Percentiles rank a stretch among this genome's conserved stretches.
phyloP scores from a whole-genome alignment of 2,888 invertebrate genomes.

The Troides oblongomaculatus region DNA sequence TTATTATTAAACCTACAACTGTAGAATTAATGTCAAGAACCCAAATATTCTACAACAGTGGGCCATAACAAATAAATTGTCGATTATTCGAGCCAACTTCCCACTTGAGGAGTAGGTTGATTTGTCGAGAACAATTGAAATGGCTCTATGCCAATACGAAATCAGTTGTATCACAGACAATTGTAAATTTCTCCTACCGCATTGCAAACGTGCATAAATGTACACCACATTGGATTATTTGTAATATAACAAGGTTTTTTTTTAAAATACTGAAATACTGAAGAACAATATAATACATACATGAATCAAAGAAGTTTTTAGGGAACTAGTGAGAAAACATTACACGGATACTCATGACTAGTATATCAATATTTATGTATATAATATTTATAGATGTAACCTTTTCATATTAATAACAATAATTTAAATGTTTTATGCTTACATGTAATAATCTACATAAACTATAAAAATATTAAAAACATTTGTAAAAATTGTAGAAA shows the following conservation, averaged over 20 bases:
- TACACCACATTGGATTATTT: neutral
- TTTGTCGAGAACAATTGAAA: constrained; percentile 28
- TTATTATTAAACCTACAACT: neutral
- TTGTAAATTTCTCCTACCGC: constrained; percentile 3
- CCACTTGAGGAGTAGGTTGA: constrained; percentile 15
- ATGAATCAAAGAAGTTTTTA: no score
- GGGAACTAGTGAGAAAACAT: no score
- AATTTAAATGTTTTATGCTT: no score
- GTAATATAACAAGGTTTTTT: neutral
- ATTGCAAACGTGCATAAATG: neutral
- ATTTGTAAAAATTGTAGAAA: no score
- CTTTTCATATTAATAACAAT: no score
- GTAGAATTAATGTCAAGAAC: neutral
- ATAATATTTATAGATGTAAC: no score
- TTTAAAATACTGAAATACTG: neutral
- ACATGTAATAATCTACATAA: no score
- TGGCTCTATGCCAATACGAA: constrained; percentile 22
- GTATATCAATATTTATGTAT: no score
- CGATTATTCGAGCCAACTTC: constrained; percentile 19
- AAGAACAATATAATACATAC: neutral
- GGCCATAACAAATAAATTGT: constrained; percentile 3
- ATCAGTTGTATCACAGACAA: constrained; percentile 26
- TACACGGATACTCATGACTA: no score
- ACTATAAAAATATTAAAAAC: no score
- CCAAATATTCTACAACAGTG: neutral